These are phyloP conservation scores for Microcebus lehilahytsara DNA, from an alignment of 2,113 vertebrate genomes.

Conservation along the genomic window DNA sequence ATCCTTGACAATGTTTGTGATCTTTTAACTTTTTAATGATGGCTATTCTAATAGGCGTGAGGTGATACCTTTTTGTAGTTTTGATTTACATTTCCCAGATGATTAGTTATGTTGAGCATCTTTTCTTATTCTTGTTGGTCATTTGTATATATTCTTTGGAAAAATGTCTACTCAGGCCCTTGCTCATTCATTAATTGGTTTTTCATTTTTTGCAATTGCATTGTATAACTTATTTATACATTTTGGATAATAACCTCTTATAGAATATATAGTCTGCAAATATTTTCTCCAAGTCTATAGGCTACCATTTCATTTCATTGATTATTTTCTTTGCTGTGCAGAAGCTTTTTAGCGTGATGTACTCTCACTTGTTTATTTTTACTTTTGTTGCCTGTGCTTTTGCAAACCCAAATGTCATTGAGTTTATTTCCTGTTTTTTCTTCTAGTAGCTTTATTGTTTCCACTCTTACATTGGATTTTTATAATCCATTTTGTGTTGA, in stretches of 20 bases:
- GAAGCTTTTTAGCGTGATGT: neutral
- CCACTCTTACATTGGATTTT: neutral
- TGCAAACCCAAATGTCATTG: neutral
- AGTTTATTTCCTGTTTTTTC: neutral
- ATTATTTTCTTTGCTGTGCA: neutral
- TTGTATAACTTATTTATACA: neutral
- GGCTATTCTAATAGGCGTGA: neutral
- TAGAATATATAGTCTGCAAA: neutral
- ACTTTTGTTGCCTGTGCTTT: neutral
- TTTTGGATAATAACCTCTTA: neutral
- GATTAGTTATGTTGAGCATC: neutral
- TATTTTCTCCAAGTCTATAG: neutral
- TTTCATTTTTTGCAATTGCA: neutral
- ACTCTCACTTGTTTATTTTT: neutral
- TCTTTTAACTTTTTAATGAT: neutral
- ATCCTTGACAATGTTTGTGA: neutral
- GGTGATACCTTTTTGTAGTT: neutral
- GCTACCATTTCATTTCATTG: neutral
- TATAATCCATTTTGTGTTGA: neutral
- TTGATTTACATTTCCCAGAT: neutral
- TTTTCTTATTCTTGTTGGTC: neutral
- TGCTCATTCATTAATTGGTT: neutral
- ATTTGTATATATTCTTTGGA: neutral
- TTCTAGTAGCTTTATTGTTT: neutral
- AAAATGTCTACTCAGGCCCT: neutral